phyloP scores from a whole-genome alignment of 2,888 invertebrate genomes.

The Listrodromus nycthemerus region DNA sequence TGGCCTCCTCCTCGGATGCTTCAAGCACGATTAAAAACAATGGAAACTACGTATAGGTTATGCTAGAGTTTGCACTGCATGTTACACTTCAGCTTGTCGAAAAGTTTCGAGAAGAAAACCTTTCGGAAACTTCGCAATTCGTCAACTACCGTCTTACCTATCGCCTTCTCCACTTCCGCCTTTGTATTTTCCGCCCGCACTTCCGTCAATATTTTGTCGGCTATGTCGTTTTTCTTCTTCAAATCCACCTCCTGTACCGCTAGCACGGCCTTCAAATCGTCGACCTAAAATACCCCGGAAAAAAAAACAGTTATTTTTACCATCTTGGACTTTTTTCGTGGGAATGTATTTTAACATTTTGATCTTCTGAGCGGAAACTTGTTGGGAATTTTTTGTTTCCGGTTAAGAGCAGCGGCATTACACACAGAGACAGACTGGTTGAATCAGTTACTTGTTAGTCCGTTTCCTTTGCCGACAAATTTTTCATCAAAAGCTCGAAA shows the following conservation, averaged over 20 bases:
- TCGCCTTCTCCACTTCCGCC: constrained; percentile 94
- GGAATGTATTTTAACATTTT: too few relatives aligned
- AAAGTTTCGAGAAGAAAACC: too few relatives aligned
- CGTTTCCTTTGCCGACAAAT: neutral
- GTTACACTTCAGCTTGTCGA: neutral
- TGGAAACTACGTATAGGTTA: constrained; percentile 23
- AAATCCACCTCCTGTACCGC: constrained; percentile 93
- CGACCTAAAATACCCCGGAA: constrained; percentile 85
- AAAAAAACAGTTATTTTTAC: constrained; percentile 22
- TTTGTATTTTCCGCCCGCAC: constrained; percentile 96
- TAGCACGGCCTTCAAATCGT: constrained; percentile 91
- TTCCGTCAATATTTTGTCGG: constrained; percentile 94
- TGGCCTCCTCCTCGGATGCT: constrained; percentile 94
- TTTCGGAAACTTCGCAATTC: neutral
- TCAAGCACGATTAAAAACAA: constrained; percentile 67
- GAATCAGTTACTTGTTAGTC: neutral
- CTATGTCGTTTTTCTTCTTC: constrained; percentile 94
- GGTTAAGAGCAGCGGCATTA: too few relatives aligned
- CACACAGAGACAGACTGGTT: neutral
- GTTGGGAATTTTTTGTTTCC: too few relatives aligned
- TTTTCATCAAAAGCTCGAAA: too few relatives aligned
- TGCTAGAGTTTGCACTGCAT: neutral
- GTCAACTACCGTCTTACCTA: constrained; percentile 85
- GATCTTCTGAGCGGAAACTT: too few relatives aligned
- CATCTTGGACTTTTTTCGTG: too few relatives aligned